phyloP scores from a whole-genome alignment of 1,140 invertebrate genomes.

The Apocrypta bakeri region DNA sequence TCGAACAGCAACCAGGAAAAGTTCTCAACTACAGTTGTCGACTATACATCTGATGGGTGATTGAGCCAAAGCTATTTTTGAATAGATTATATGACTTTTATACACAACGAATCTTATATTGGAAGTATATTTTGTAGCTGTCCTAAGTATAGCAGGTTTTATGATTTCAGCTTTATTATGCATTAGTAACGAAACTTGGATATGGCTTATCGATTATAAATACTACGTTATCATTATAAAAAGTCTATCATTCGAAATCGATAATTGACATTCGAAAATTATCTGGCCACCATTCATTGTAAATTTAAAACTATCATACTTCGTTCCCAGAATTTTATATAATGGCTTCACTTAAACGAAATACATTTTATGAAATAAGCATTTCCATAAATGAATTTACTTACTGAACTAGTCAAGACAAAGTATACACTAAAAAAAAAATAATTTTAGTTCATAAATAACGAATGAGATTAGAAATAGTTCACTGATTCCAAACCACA shows the following conservation, averaged over 20 bases:
- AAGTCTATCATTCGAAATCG: conserved; percentile 36
- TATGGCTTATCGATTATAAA: no score
- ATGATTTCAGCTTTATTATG: neutral
- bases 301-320: conserved; percentile 1
- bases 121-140: neutral
- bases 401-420: neutral
- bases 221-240: neutral
- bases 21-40: neutral
- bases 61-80: conserved; percentile 24
- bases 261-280: neutral
- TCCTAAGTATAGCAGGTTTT: neutral
- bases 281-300: neutral
- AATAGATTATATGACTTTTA: conserved; percentile 36
- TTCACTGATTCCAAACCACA: neutral
- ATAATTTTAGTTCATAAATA: neutral
- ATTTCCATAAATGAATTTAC: neutral
- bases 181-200: neutral
- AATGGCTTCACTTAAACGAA: neutral
- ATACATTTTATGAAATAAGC: neutral
- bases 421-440: neutral
- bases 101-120: neutral
- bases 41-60: neutral
- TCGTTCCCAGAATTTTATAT: neutral
- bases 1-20: conserved; percentile 6
- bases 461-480: neutral